Percentiles rank a stretch among this genome's conserved stretches.
phyloP scores from a whole-genome alignment of 2,888 invertebrate species.

The Timema podura region DNA sequence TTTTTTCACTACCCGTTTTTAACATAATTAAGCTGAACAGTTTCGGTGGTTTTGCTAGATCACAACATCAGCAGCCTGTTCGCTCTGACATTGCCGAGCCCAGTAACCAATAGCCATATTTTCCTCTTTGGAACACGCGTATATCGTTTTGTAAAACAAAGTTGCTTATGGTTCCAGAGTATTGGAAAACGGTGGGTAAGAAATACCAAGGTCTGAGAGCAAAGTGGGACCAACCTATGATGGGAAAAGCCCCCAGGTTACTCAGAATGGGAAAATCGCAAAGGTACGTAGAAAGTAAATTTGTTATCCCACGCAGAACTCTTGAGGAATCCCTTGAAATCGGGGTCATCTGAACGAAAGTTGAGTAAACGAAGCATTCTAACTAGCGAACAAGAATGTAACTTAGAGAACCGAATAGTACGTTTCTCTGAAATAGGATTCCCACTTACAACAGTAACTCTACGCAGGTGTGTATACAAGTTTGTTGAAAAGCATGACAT shows the following conservation, averaged over 20 bases:
- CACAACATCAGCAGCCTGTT: no score
- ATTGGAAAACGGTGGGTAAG: not conserved
- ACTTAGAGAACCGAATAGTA: conserved; percentile 4
- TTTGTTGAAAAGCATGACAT: not conserved
- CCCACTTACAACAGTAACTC: not conserved
- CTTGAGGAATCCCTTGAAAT: conserved; percentile 1
- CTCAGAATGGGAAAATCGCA: not conserved
- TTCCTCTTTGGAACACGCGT: not conserved
- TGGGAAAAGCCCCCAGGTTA: not conserved
- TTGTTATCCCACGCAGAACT: not conserved
- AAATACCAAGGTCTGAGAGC: conserved; percentile 1
- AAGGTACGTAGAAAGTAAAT: not conserved
- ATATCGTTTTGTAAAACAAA: not conserved
- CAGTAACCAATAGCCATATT: not conserved
- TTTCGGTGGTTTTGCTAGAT: no score
- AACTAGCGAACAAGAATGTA: not conserved
- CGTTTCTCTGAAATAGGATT: not conserved
- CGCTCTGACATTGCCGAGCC: no score
- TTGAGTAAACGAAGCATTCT: conserved; percentile 11
- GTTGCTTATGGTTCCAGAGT: conserved; percentile 2
- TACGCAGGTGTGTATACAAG: not conserved
- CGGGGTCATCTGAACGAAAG: conserved; percentile 9
- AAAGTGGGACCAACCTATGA: not conserved
- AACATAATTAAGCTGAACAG: no score
- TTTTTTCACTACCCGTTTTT: not conserved